These are phyloP conservation scores for Pseudotriccus pelzelni DNA, from an alignment of 2,797 vertebrate genomes.

Conservation along the genomic window DNA sequence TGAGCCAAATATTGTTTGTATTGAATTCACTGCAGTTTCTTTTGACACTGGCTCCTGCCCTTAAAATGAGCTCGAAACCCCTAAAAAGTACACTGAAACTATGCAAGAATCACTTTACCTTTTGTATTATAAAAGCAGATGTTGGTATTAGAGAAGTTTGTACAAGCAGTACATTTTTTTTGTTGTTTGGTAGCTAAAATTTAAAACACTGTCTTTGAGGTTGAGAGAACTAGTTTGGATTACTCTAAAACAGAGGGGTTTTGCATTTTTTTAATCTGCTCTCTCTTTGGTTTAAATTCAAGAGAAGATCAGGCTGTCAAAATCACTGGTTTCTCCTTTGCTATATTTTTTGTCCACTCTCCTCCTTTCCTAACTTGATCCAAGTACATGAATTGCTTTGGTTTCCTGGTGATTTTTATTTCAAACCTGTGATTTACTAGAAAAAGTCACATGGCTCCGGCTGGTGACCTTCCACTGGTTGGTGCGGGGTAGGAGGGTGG, in stretches of 20 bases:
- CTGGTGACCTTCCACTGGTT: background rate
- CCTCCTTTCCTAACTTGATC: background rate
- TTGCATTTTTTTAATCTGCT: background rate
- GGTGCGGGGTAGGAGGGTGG: background rate
- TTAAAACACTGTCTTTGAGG: background rate
- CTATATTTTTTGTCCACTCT: background rate
- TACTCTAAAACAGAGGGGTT: background rate
- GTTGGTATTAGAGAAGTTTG: background rate
- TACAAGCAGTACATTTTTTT: background rate
- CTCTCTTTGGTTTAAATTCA: background rate
- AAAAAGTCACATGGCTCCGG: background rate
- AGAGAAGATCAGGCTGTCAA: background rate
- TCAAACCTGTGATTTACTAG: background rate
- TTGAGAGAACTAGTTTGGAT: background rate
- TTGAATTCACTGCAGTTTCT: background rate
- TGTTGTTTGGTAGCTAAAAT: background rate
- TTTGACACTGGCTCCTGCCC: background rate
- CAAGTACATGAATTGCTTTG: background rate
- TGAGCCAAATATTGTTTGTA: background rate
- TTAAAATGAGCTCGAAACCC: background rate
- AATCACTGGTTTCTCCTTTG: background rate
- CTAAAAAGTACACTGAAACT: background rate
- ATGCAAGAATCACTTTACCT: background rate
- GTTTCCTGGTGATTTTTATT: background rate
- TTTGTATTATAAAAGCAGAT: background rate